Conservation (phyloP, 2,797 vertebrate species). For the Zalophus californianus region DNA sequence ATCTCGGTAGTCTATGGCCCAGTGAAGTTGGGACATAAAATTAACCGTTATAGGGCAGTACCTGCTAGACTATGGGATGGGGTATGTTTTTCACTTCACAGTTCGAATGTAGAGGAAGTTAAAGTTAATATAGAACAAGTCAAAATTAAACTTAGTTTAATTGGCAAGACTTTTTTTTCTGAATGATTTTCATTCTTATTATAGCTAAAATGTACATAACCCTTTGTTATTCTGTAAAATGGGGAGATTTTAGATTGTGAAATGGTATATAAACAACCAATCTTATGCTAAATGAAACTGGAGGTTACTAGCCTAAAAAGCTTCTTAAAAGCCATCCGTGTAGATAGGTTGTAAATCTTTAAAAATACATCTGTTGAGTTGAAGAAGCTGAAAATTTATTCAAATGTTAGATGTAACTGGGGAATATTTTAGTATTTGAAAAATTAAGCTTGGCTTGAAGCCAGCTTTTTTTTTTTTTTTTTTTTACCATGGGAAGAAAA, state of each 20-base stretch:
- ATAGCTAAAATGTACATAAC: neutral
- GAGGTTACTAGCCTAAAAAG: neutral
- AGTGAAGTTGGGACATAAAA: neutral
- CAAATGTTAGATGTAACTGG: neutral
- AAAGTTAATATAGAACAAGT: neutral
- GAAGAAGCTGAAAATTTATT: slow-evolving; percentile 25
- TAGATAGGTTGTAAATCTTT: neutral
- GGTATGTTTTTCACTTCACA: neutral
- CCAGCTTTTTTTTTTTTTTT: neutral
- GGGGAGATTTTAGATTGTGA: slow-evolving; percentile 28
- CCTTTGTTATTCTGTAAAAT: slow-evolving; percentile 47
- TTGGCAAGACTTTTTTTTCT: neutral
- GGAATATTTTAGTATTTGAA: slow-evolving; percentile 42
- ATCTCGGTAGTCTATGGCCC: neutral
- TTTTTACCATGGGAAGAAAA: neutral
- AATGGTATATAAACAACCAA: neutral
- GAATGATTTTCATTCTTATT: slow-evolving; percentile 7
- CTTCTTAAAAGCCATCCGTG: neutral
- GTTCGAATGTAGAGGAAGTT: slow-evolving; percentile 12
- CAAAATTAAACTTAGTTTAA: neutral
- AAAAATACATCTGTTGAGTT: neutral
- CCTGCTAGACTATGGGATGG: neutral
- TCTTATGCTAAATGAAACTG: neutral
- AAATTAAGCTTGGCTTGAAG: slow-evolving; percentile 45
- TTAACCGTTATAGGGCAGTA: neutral